These are phyloP conservation scores for Leuctra nigra DNA, from an alignment of 2,888 invertebrate genomes.

Conservation along the genomic window DNA sequence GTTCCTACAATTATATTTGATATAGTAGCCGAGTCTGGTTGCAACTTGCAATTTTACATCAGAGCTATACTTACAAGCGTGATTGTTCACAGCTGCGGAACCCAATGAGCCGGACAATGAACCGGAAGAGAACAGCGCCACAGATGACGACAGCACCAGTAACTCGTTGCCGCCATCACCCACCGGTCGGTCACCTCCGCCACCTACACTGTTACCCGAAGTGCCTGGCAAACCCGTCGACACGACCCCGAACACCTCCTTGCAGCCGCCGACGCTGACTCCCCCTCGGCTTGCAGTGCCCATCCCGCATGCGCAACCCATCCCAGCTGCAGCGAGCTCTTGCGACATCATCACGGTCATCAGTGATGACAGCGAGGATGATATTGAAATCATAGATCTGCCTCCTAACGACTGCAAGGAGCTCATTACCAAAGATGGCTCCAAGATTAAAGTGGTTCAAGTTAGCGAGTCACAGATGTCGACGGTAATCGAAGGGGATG, in stretches of 20 bases:
- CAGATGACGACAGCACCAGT: neutral
- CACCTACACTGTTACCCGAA: neutral
- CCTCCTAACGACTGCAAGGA: neutral
- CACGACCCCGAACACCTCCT: neutral
- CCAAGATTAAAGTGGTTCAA: neutral
- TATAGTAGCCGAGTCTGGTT: too few relatives aligned
- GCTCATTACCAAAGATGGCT: neutral
- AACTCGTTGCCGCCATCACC: neutral
- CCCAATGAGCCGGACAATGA: too few relatives aligned
- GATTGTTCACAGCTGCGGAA: too few relatives aligned
- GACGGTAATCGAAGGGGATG: neutral
- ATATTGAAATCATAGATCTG: conserved; percentile 1
- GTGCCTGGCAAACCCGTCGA: neutral
- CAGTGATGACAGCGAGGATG: conserved; percentile 11
- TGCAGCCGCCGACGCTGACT: neutral
- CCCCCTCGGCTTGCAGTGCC: neutral
- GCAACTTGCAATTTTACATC: too few relatives aligned
- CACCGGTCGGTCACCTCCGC: neutral
- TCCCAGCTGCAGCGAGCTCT: neutral
- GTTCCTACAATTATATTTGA: too few relatives aligned
- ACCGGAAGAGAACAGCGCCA: neutral
- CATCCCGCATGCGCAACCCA: neutral
- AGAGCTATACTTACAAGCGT: too few relatives aligned
- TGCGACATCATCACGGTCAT: neutral
- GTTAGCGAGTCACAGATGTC: neutral